Base-by-base conservation (phyloP, 2,113 vertebrate species). In the Pterocles gutturalis region DNA sequence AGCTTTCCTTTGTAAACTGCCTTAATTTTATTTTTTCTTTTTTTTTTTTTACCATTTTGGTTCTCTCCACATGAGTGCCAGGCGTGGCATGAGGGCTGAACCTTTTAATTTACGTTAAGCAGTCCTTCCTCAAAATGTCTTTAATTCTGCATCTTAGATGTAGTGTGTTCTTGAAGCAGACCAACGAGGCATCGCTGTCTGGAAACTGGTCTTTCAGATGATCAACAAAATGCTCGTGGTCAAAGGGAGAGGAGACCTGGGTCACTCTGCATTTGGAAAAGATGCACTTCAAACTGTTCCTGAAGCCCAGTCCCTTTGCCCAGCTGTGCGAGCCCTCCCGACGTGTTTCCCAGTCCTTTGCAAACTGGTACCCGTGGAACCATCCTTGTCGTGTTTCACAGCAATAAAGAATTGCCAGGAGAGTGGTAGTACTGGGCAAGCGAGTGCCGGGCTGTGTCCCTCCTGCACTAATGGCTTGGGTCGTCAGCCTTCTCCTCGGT, bases 391-490 rank as follows among this genome's bases (percentile, higher is more conserved):
- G 9, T 90, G 85, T 95, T 94, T 96, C 71, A 93, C 98, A 98
- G 98, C 98, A 98, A 98, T 98, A 98, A 97, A 84, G 95, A 64
- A 78, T 69, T 57, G 17, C 96, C 96, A 58, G 93, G 31, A 85
- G 97, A 86, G 77, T n/a, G 77, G 80, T 9, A 9, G 72, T 34
- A 7, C 86, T 61, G 86, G 96, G 97, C 96, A 33, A 13, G 93
- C 25, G 53, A 84, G 92, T 83, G 14, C 93, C 25, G 94, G 92
- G 57, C 96, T 72, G 76, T 43, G 93, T 87, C 96, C 95, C 92
- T 91, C 89, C 94, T 95, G 96, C 97, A 95, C 97, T 95, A 24
- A 79, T 26, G 4, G 69, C 95, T 87, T 43, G 94, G 95, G 36
- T 38, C 58, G 48, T 53, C 8, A 21, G 73, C 90, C 62, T 78